Evolutionary conservation across 2,797 vertebrate genomes (phyloP).

Genomic region (Cetoscarus ocellatus): DNA sequence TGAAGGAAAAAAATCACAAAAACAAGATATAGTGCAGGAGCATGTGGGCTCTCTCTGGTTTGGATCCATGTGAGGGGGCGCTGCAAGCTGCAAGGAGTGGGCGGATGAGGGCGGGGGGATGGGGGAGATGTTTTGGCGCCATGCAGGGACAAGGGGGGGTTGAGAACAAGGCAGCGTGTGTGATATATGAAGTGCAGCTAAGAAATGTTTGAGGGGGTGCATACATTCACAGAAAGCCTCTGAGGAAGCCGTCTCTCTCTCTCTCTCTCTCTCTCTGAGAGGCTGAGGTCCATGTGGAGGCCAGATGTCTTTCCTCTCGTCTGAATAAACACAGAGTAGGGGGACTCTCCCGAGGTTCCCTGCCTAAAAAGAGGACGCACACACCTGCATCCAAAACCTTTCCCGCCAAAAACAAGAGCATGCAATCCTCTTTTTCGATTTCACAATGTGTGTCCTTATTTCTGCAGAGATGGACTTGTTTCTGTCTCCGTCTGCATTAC

Average conservation of each 20-base stretch:
- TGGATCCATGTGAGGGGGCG: constrained; percentile 52
- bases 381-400: constrained; percentile 8
- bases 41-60: constrained; percentile 48
- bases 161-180: constrained; percentile 55
- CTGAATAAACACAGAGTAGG: constrained; percentile 45
- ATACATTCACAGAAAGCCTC: constrained; percentile 35
- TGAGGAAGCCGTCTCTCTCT: constrained; percentile 34
- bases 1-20: constrained; percentile 16
- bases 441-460: background rate
- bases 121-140: constrained; percentile 56
- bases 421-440: constrained; percentile 9
- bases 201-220: constrained; percentile 44
- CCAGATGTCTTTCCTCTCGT: constrained; percentile 77
- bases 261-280: background rate
- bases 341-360: constrained; percentile 27
- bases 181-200: constrained; percentile 52
- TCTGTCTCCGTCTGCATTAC: background rate
- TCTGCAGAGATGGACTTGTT: background rate
- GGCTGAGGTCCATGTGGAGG: constrained; percentile 69
- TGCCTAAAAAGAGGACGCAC: constrained; percentile 20
- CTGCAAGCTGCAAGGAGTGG: constrained; percentile 48
- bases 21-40: constrained; percentile 30
- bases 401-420: constrained; percentile 2
- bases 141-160: constrained; percentile 37
- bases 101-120: constrained; percentile 45